Evolutionary conservation across 2,888 invertebrate genomes (phyloP).

Genomic region (Phortica magna): DNA sequence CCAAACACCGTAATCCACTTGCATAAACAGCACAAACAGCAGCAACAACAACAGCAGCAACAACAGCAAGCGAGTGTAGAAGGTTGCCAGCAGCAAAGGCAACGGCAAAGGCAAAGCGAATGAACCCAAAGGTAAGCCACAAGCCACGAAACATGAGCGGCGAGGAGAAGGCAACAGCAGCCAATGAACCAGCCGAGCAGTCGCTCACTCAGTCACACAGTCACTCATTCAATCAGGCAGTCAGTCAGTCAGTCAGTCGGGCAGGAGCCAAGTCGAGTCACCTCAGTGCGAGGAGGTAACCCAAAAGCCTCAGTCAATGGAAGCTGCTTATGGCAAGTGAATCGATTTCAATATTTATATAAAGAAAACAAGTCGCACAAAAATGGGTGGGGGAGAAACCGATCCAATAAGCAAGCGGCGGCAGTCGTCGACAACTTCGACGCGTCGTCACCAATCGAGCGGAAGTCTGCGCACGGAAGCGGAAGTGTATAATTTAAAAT

Average conservation of each 20-base stretch:
- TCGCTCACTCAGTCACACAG: constrained; percentile 37
- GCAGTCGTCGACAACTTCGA: constrained; percentile 10
- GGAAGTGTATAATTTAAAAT: constrained; percentile 72
- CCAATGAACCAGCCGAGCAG: constrained; percentile 19
- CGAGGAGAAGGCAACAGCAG: constrained; percentile 26
- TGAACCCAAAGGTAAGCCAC: constrained; percentile 11
- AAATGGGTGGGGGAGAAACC: not conserved
- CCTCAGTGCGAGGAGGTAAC: not conserved
- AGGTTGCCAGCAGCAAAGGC: not conserved
- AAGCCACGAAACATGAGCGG: constrained; percentile 51
- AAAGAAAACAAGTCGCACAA: constrained; percentile 44
- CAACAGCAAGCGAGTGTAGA: constrained; percentile 39
- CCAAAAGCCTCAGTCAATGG: not conserved
- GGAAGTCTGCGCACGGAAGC: constrained; percentile 62
- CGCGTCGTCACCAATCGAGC: constrained; percentile 62
- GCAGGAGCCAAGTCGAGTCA: not conserved
- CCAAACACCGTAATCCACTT: constrained; percentile 73
- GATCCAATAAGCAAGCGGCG: constrained; percentile 1
- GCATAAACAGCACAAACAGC: constrained; percentile 63
- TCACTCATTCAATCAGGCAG: constrained; percentile 36
- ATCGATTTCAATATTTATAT: constrained; percentile 71
- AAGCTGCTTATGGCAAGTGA: constrained; percentile 62
- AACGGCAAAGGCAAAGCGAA: not conserved
- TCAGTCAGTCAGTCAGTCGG: constrained; percentile 9
- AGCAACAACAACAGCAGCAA: constrained; percentile 28